Percentiles rank a stretch among this genome's conserved stretches.
Conservation (phyloP, 2,113 vertebrate genomes). For the Melanerpes formicivorus region DNA sequence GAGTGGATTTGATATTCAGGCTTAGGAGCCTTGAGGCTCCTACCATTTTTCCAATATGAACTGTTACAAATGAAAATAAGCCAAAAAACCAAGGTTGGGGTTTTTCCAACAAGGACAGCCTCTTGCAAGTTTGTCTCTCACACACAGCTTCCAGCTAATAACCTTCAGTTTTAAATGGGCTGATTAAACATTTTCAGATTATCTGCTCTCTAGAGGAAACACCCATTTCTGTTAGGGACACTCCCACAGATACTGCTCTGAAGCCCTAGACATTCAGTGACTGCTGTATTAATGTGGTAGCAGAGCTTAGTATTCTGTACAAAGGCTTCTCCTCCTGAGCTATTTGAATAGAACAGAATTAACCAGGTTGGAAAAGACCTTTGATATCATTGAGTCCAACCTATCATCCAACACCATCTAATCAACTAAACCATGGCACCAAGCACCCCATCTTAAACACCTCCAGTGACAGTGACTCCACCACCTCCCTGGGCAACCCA, state of each 20-base stretch:
- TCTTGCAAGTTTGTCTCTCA: neutral
- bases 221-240: neutral
- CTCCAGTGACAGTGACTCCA: no score
- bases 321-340: neutral
- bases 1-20: neutral
- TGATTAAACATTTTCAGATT: neutral
- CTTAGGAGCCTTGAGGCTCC: neutral
- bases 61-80: neutral
- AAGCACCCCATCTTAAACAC: no score
- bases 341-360: neutral
- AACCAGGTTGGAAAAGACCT: no score
- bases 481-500: no score
- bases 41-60: neutral
- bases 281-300: neutral
- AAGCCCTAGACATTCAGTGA: conserved; percentile 13
- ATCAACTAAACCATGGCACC: no score
- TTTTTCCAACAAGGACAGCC: neutral
- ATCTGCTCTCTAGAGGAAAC: neutral
- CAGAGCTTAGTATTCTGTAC: neutral
- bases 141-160: neutral
- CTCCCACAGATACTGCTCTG: neutral
- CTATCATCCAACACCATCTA: no score
- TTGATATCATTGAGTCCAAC: no score
- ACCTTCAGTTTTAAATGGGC: neutral
- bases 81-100: neutral